Evolutionary conservation across 92 coral and sea anemone genomes (phyloP).

Genomic region (Desmophyllum pertusum): DNA sequence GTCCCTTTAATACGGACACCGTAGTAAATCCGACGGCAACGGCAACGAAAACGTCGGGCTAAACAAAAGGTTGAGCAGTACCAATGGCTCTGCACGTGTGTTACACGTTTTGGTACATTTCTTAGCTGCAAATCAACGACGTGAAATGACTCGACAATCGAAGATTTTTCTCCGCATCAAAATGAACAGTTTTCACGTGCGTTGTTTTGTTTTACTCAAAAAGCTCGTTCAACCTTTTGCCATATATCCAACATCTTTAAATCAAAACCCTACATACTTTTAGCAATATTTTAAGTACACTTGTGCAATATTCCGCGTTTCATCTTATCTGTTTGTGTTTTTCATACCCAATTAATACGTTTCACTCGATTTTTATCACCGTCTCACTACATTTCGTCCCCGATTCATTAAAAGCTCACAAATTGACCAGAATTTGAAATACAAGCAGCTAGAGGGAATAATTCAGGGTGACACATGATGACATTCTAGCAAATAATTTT

Average conservation of each 20-base stretch:
- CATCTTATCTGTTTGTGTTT: not conserved
- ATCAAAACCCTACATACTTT: not conserved
- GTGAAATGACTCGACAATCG: no score
- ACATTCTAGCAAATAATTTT: not conserved
- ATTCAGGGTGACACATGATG: not conserved
- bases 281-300: not conserved
- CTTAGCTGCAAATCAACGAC: no score
- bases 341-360: not conserved
- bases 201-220: not conserved
- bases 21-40: no score
- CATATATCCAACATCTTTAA: no score
- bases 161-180: no score
- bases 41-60: no score
- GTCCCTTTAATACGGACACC: no score
- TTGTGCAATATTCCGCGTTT: not conserved
- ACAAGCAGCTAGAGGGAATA: not conserved
- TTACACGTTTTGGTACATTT: no score
- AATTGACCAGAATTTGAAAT: not conserved
- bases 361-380: not conserved
- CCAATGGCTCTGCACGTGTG: no score
- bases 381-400: not conserved
- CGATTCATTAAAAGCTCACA: not conserved
- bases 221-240: not conserved
- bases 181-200: no score
- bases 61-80: no score